Conservation (phyloP, 1,140 invertebrate genomes). For the Hylyphantes graminicola region DNA sequence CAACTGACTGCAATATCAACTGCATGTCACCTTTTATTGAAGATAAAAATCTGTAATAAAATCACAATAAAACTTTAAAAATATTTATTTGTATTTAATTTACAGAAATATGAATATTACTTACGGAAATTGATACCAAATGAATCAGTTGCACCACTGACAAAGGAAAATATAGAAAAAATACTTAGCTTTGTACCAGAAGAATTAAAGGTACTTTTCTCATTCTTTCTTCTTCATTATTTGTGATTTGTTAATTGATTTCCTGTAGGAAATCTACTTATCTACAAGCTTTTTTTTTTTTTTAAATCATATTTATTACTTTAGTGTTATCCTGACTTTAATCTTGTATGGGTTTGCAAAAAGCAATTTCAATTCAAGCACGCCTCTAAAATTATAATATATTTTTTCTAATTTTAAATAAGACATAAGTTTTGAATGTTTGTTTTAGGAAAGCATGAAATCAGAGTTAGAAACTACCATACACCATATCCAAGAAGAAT, state of each 20-base stretch:
- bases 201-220: slow-evolving; percentile 26
- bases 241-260: neutral
- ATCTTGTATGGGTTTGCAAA: neutral
- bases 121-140: slow-evolving; percentile 39
- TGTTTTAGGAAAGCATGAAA: slow-evolving; percentile 29
- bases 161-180: slow-evolving; percentile 11
- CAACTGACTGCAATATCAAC: too few species aligned
- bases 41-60: too few species aligned
- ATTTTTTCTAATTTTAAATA: too few species aligned
- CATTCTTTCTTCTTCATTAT: neutral
- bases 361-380: neutral
- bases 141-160: slow-evolving; percentile 33
- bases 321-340: neutral
- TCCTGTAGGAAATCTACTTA: too few species aligned
- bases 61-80: neutral
- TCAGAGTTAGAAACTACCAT: slow-evolving; percentile 16
- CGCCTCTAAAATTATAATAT: neutral
- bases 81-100: neutral
- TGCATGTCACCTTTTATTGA: too few species aligned
- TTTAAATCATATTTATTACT: neutral
- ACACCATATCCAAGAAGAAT: slow-evolving; percentile 30
- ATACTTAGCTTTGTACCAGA: slow-evolving; percentile 34
- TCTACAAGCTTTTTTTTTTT: neutral
- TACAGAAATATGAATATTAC: slow-evolving; percentile 54
- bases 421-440: too few species aligned